Conservation (phyloP, 2,888 invertebrate species). For the Melanargia galathea region DNA sequence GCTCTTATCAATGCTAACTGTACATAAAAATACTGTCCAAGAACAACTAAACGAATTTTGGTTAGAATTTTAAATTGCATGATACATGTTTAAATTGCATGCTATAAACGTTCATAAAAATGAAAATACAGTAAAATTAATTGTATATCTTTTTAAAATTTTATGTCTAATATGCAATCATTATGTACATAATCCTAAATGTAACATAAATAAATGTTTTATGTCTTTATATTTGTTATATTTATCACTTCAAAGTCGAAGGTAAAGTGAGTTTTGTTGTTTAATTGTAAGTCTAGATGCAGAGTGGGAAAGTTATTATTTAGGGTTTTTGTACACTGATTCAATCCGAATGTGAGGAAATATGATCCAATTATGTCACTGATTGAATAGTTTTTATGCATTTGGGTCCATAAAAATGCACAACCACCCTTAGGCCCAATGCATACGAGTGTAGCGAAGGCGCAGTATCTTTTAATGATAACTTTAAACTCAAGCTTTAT, state of each 20-base stretch:
- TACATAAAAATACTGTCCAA: background rate
- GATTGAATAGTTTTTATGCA: too few species aligned
- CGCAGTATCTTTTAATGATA: too few species aligned
- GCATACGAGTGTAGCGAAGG: too few species aligned
- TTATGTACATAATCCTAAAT: conserved; percentile 30
- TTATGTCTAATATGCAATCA: conserved; percentile 1
- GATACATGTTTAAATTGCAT: background rate
- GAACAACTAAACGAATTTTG: background rate
- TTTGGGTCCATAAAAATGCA: too few species aligned
- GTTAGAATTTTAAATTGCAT: conserved; percentile 1
- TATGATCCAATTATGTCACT: background rate
- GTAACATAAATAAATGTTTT: conserved; percentile 27
- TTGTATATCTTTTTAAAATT: conserved; percentile 3
- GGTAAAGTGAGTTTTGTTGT: conserved; percentile 61
- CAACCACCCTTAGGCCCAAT: too few species aligned
- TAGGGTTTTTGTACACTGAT: background rate
- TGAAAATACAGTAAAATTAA: background rate
- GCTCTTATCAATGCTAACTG: conserved; percentile 16
- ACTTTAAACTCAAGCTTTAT: too few species aligned
- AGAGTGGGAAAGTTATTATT: conserved; percentile 32
- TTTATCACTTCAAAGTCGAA: conserved; percentile 51
- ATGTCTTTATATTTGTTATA: conserved; percentile 29
- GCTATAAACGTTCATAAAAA: too few species aligned
- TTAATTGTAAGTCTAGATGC: conserved; percentile 47
- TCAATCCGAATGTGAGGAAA: background rate